Evolutionary conservation across 2,113 vertebrate species (phyloP).

Genomic region (Corythaeola cristata): DNA sequence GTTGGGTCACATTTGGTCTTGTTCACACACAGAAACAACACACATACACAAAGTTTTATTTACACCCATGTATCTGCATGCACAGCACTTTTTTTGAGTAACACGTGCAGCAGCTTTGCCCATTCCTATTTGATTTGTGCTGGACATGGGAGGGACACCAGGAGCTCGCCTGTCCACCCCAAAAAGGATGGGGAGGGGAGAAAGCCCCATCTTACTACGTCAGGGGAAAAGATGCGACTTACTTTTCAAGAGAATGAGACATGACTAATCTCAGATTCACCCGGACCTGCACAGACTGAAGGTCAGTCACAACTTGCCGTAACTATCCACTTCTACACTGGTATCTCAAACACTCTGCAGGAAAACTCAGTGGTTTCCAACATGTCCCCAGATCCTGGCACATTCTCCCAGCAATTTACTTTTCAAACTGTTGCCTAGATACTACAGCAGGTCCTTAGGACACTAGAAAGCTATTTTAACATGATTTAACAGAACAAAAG

Average conservation of each 20-base stretch:
- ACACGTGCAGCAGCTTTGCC: background rate
- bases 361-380: background rate
- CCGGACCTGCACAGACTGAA: background rate
- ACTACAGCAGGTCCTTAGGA: background rate
- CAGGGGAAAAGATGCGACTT: background rate
- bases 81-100: background rate
- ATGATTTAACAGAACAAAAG: background rate
- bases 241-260: background rate
- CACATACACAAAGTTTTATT: background rate
- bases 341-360: background rate
- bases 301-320: background rate
- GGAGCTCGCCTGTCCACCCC: background rate
- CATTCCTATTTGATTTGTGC: background rate
- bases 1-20: background rate
- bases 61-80: background rate
- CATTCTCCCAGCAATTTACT: background rate
- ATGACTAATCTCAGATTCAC: background rate
- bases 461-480: background rate
- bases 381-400: background rate
- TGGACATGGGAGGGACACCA: background rate
- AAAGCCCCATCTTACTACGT: background rate
- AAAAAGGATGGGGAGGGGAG: background rate
- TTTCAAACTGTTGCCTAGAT: background rate
- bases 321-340: background rate
- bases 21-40: background rate